Base-by-base conservation (phyloP, 2,888 invertebrate species). In the Idaea dimidiata region DNA sequence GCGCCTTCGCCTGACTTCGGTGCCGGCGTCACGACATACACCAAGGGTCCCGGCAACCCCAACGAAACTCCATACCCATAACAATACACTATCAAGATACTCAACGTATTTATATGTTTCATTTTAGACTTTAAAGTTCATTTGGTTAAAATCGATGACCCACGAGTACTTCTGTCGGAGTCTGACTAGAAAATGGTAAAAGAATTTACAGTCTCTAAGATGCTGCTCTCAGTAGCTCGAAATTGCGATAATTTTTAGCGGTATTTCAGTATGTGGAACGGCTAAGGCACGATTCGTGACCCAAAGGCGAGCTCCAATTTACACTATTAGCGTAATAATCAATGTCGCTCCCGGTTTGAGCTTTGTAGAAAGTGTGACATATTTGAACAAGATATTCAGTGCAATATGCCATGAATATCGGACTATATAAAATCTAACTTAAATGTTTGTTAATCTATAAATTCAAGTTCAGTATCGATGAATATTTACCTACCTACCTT, bases 201-300 rank as follows among this genome's bases (percentile, higher is more conserved):
- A 71, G 76, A 75, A 72, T 61, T 66, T 68, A 72, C 68, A 77
- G 77, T 79, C 81, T 82, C 76, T 73, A 76, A 80, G 77, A 77
- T 73, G 66, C 65, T 73, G 74, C 77, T 67, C 62, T 61, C 60
- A 65, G 65, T 63, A 66, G 72, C 79, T 80, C 83, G 77, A 77
- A 89, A 80, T 83, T 84, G 83, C 79, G 91, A 83, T 91, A 92
- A 92, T 91, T 92, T 78, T 77, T 91, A 86, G 87, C 92, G 92
- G 92, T 91, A 89, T 84, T 78, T 64, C 60, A 72, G 79, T 83
- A 90, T 88, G 86, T 91, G 72, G 91, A 81, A 84, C 91, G 75
- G 62, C 74, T 74, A 75, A 78, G 72, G 76, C 90, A 91, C 90
- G 90, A 89, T 77, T 74, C 73, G 71, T 83, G 86, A 84, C 82